phyloP scores from a whole-genome alignment of 2,113 vertebrate genomes.

The Ceuthmochares aereus region DNA sequence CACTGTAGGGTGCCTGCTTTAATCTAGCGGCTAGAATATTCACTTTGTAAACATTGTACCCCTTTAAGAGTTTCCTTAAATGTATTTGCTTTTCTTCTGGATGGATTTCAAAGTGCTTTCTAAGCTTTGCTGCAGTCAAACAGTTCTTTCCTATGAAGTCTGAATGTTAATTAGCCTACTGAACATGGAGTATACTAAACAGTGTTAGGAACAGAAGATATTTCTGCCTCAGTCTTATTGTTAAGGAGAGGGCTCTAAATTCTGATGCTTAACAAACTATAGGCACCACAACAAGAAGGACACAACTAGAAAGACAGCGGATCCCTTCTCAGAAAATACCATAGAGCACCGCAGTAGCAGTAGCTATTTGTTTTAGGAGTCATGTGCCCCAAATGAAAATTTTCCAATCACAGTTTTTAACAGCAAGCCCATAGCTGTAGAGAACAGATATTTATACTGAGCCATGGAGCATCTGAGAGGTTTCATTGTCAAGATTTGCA shows the following conservation, averaged over 20 bases:
- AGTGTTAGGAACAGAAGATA: neutral
- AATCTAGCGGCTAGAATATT: neutral
- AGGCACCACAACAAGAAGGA: neutral
- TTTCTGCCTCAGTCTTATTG: neutral
- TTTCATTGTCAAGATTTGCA: constrained; percentile 22
- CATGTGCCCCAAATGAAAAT: neutral
- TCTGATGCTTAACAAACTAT: neutral
- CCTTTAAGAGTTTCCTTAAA: neutral
- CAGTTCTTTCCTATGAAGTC: neutral
- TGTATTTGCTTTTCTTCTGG: neutral
- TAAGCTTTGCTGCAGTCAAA: neutral
- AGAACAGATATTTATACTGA: neutral
- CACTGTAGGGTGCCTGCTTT: neutral
- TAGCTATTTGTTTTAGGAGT: neutral
- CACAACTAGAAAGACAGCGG: neutral
- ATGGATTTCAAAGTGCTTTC: neutral
- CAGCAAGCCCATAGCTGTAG: neutral
- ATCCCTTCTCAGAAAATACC: neutral
- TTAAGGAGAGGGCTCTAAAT: neutral
- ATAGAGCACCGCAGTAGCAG: accelerated
- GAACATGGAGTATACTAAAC: neutral
- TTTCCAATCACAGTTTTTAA: neutral
- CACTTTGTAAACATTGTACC: neutral
- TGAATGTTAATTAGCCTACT: neutral
- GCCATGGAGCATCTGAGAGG: neutral